These are phyloP conservation scores for Netelia virgata DNA, from an alignment of 2,888 invertebrate species.

Conservation along the genomic window DNA sequence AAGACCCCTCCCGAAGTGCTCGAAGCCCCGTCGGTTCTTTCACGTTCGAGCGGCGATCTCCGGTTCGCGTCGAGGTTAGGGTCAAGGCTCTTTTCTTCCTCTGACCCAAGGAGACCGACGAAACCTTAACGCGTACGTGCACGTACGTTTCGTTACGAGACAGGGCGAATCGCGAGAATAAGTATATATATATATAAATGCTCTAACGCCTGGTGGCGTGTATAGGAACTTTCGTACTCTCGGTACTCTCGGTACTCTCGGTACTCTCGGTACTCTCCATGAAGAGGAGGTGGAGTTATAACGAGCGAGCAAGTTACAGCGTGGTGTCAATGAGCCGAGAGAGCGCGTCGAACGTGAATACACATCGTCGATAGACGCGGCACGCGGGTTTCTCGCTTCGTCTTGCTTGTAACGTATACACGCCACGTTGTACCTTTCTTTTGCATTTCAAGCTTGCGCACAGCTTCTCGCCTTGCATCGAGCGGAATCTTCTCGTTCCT, in stretches of 20 bases:
- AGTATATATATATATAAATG: neutral
- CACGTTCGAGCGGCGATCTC: slow-evolving; percentile 2
- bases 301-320: slow-evolving; percentile 50
- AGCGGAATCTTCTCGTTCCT: slow-evolving; percentile 47
- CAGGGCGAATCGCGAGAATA: neutral
- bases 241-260: neutral
- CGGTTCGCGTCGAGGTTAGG: slow-evolving; percentile 20
- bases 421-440: neutral
- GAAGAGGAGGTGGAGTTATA: slow-evolving; percentile 40
- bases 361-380: neutral
- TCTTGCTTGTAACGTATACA: neutral
- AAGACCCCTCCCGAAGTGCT: slow-evolving; percentile 22
- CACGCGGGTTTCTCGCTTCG: neutral
- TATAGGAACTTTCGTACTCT: neutral
- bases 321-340: slow-evolving; percentile 74
- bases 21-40: neutral
- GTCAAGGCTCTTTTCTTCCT: slow-evolving; percentile 45
- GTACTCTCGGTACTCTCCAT: neutral
- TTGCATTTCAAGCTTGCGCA: slow-evolving; percentile 7
- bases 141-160: neutral
- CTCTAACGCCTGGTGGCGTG: neutral
- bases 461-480: slow-evolving; percentile 63
- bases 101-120: slow-evolving; percentile 18
- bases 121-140: neutral
- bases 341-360: slow-evolving; percentile 43